phyloP scores from a whole-genome alignment of 2,113 vertebrate genomes.

The Nerophis ophidion region DNA sequence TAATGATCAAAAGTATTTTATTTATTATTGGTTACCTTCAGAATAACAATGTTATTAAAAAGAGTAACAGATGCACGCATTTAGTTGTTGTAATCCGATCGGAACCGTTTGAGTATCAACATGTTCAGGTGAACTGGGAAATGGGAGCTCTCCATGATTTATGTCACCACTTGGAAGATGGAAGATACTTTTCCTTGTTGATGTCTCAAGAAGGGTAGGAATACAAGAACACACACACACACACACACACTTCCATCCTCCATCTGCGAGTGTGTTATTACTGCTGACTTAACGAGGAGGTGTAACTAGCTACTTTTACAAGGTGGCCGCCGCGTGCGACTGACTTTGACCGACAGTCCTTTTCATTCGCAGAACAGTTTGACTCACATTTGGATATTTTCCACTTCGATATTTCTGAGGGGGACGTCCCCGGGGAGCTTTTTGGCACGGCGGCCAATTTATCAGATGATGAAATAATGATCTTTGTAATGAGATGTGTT shows the following conservation, averaged over 20 bases:
- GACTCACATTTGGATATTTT: conserved; percentile 19
- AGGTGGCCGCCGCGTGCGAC: conserved; percentile 14
- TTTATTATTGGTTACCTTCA: no score
- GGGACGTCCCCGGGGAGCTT: conserved; percentile 37
- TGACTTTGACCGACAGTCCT: conserved; percentile 21
- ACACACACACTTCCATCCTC: not conserved
- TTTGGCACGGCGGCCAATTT: conserved; percentile 59
- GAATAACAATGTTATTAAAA: no score
- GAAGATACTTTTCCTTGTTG: no score
- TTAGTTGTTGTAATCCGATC: no score
- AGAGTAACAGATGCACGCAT: no score
- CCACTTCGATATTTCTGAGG: conserved; percentile 26
- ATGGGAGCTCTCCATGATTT: not conserved
- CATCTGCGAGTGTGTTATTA: not conserved
- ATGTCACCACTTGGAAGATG: no score
- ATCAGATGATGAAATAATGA: conserved; percentile 61
- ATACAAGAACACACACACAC: not conserved
- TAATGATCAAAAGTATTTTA: no score
- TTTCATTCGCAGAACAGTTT: conserved; percentile 50
- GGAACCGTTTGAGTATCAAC: no score
- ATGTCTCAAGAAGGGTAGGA: no score
- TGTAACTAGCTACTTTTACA: conserved; percentile 23
- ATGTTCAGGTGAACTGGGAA: no score
- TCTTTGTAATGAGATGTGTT: conserved; percentile 68
- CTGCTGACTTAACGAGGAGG: not conserved